These are phyloP conservation scores for Bicyclus anynana DNA, from an alignment of 1,140 invertebrate genomes.

Conservation along the genomic window DNA sequence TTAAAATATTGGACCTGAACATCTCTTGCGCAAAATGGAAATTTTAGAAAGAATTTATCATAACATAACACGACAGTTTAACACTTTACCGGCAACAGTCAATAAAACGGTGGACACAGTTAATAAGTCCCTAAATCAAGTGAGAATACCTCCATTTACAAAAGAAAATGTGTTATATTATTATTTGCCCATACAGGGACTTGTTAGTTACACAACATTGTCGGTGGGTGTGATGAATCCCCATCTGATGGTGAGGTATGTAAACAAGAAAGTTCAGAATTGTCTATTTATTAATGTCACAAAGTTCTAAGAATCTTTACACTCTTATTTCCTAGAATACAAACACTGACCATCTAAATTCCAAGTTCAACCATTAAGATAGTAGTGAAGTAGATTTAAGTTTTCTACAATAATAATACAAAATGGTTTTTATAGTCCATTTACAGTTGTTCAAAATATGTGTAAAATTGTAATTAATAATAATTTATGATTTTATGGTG, in stretches of 20 bases:
- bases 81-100: slow-evolving; percentile 44
- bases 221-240: slow-evolving; percentile 75
- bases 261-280: slow-evolving; percentile 10
- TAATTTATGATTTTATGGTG: too few species aligned
- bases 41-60: slow-evolving; percentile 57
- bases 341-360: too few species aligned
- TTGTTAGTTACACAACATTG: slow-evolving; percentile 72
- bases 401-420: too few species aligned
- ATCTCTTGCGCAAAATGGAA: slow-evolving; percentile 50
- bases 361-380: too few species aligned
- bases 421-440: too few species aligned
- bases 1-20: slow-evolving; percentile 11
- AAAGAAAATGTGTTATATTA: slow-evolving; percentile 72
- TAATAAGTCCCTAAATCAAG: slow-evolving; percentile 59
- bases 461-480: too few species aligned
- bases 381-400: too few species aligned
- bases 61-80: slow-evolving; percentile 43
- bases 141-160: slow-evolving; percentile 64
- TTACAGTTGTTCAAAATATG: too few species aligned
- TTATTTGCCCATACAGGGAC: slow-evolving; percentile 72
- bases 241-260: slow-evolving; percentile 68
- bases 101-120: slow-evolving; percentile 54
- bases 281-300: too few species aligned
- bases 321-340: too few species aligned
- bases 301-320: too few species aligned